A percentile compares a stretch with the other conserved stretches of the same genome.
Conservation (phyloP, 2,888 invertebrate genomes). For the Acanthococcus lagerstroemiae region DNA sequence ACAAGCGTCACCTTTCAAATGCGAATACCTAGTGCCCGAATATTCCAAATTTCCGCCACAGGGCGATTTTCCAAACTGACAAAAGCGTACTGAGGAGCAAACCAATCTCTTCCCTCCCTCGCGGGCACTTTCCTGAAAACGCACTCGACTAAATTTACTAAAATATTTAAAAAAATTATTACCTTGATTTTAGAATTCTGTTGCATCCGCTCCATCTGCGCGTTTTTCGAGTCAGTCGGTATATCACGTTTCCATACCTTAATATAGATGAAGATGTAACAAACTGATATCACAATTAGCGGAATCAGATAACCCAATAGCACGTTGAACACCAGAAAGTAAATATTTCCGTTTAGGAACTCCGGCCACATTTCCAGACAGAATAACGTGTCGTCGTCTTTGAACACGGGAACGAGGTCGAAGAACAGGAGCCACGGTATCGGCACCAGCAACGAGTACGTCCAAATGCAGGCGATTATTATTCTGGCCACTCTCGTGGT, state of each 20-base stretch:
- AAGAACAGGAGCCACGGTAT: constrained; percentile 88
- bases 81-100: no score
- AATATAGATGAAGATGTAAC: constrained; percentile 85
- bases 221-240: constrained; percentile 82
- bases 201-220: constrained; percentile 83
- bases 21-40: no score
- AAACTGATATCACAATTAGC: constrained; percentile 79
- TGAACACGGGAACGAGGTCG: constrained; percentile 63
- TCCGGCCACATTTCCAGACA: constrained; percentile 63
- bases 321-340: constrained; percentile 80
- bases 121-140: no score
- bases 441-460: constrained; percentile 71
- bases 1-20: no score
- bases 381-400: constrained; percentile 59
- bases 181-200: constrained; percentile 79
- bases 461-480: constrained; percentile 84
- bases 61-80: no score
- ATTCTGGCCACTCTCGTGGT: constrained; percentile 76
- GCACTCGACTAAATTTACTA: no score
- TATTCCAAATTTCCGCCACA: no score
- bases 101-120: no score
- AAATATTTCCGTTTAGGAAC: constrained; percentile 66
- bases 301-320: constrained; percentile 84
- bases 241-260: constrained; percentile 80
- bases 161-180: neutral